Percentiles rank a stretch among this genome's conserved stretches.
phyloP scores from a whole-genome alignment of 1,140 invertebrate genomes.

The Patella vulgata region DNA sequence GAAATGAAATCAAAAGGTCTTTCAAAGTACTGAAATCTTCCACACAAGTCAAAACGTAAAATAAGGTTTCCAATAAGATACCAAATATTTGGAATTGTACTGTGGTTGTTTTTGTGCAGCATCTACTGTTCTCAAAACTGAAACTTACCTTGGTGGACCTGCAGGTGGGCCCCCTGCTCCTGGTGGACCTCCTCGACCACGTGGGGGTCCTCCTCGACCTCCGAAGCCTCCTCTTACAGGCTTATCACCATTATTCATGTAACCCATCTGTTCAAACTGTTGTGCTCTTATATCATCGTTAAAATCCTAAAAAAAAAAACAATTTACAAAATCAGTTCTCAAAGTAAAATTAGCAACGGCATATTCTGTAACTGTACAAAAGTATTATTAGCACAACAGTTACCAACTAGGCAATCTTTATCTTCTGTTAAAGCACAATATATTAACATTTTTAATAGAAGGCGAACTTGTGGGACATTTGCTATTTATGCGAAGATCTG shows the following conservation, averaged over 20 bases:
- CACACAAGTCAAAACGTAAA: no score
- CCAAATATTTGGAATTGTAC: no score
- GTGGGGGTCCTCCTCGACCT: constrained; percentile 36
- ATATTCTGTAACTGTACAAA: background rate
- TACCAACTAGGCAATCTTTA: background rate
- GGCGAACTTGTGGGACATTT: no score
- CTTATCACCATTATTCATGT: constrained; percentile 44
- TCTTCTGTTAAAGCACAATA: no score
- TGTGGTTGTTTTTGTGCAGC: no score
- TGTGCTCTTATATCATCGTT: constrained; percentile 84
- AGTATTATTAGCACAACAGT: background rate
- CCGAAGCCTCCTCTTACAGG: constrained; percentile 14
- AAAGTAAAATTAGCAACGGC: background rate
- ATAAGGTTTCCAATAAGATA: no score
- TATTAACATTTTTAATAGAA: no score
- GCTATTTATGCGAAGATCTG: no score
- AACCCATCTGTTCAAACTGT: constrained; percentile 78
- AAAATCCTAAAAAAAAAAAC: constrained; percentile 67
- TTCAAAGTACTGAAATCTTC: no score
- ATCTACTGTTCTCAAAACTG: no score
- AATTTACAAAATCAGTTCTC: background rate
- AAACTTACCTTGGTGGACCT: constrained; percentile 1
- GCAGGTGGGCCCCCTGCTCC: constrained; percentile 2
- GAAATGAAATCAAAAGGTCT: background rate
- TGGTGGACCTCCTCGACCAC: constrained; percentile 30